Conservation (phyloP, 2,113 vertebrate species). For the Ginglymostoma cirratum region DNA sequence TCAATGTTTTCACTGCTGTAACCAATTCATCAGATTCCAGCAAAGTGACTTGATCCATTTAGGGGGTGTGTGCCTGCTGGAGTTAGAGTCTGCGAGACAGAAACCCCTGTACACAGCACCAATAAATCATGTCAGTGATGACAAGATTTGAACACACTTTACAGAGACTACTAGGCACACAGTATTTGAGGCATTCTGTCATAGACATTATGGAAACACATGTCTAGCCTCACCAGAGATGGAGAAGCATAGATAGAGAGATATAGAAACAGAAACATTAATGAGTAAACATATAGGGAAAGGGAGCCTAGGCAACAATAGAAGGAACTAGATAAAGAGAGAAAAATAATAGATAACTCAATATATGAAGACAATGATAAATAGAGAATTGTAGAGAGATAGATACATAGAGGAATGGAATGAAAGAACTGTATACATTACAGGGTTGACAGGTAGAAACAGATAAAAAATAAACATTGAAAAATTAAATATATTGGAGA, state of each 20-base stretch:
- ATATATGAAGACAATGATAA: not conserved
- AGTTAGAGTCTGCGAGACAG: not conserved
- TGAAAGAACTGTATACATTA: not conserved
- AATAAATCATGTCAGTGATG: not conserved
- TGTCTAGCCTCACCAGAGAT: not conserved
- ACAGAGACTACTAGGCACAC: not conserved
- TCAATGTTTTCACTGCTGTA: not conserved
- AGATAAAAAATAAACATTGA: not conserved
- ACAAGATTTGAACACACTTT: not conserved
- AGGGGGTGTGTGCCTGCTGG: not conserved
- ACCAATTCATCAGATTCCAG: conserved; percentile 1
- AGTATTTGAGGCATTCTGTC: not conserved
- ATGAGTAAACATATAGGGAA: not conserved
- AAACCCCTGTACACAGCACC: not conserved
- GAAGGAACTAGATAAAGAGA: not conserved
- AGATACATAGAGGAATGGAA: not conserved
- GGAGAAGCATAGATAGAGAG: not conserved
- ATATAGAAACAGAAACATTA: not conserved
- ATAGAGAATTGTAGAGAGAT: not conserved
- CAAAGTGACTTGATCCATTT: conserved; percentile 11
- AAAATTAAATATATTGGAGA: not conserved
- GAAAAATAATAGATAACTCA: not conserved
- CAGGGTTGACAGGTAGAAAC: not conserved
- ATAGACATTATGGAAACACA: not conserved
- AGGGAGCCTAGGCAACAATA: not conserved